Percentiles rank a stretch among this genome's conserved stretches.
These are phyloP conservation scores for Chelidonichthys spinosus DNA, from an alignment of 2,797 vertebrate species.

Conservation along the genomic window DNA sequence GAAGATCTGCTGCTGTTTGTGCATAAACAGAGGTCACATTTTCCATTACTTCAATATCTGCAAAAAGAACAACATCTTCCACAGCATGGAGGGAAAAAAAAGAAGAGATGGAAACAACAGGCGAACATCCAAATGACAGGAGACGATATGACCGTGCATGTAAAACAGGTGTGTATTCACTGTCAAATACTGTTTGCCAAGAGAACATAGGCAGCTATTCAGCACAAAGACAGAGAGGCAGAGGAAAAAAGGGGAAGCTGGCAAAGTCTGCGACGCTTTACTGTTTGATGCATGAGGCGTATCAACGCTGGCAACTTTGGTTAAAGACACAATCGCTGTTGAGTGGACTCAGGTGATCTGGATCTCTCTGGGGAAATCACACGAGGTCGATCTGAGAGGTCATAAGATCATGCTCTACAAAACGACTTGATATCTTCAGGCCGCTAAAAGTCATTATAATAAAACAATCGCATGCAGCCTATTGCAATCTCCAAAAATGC, in stretches of 20 bases:
- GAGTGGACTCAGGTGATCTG: neutral
- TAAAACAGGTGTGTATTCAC: slow-evolving; percentile 19
- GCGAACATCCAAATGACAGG: slow-evolving; percentile 6
- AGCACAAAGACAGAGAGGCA: slow-evolving; percentile 9
- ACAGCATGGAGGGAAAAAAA: neutral
- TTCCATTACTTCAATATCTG: neutral
- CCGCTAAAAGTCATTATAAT: neutral
- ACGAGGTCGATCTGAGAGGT: slow-evolving; percentile 1
- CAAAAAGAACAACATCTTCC: neutral
- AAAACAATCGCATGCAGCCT: neutral
- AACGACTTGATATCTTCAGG: neutral
- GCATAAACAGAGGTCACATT: neutral
- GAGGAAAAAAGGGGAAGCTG: slow-evolving; percentile 50
- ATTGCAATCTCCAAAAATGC: slow-evolving; percentile 14
- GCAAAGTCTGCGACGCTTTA: slow-evolving; percentile 12
- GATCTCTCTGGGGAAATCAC: neutral
- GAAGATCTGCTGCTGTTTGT: slow-evolving; percentile 7
- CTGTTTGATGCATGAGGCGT: slow-evolving; percentile 23
- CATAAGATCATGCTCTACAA: slow-evolving; percentile 4
- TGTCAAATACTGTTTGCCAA: slow-evolving; percentile 36
- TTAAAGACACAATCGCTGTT: slow-evolving; percentile 16
- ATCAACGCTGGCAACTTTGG: neutral
- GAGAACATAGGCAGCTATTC: neutral
- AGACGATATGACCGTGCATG: neutral
- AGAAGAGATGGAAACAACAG: neutral